These are phyloP conservation scores for Euschistus heros DNA, from an alignment of 1,140 invertebrate genomes.

Conservation along the genomic window DNA sequence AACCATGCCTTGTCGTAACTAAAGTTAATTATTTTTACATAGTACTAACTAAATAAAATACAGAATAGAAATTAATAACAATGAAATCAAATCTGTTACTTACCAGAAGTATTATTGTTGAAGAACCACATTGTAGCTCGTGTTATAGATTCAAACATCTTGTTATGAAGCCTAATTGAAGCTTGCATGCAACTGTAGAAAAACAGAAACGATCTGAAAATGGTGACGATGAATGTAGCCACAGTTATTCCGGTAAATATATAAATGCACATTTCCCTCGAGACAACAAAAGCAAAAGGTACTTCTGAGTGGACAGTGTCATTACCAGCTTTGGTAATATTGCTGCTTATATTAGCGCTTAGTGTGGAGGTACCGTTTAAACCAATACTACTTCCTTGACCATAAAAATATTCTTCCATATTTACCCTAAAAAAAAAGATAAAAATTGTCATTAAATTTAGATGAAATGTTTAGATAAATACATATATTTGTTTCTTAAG, in stretches of 20 bases:
- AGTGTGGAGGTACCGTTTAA: too few species aligned
- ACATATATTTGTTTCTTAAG: too few species aligned
- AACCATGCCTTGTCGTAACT: too few species aligned
- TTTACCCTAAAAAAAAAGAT: slow-evolving; percentile 1
- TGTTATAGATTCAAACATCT: slow-evolving; percentile 71
- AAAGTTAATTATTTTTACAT: too few species aligned
- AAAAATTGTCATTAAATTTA: not conserved
- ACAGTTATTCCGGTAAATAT: slow-evolving; percentile 50
- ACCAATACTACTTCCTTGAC: not conserved
- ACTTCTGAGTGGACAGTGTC: not conserved
- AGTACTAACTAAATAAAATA: too few species aligned
- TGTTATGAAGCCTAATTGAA: slow-evolving; percentile 70
- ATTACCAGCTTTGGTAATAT: too few species aligned
- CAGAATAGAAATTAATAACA: too few species aligned
- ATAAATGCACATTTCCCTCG: slow-evolving; percentile 40
- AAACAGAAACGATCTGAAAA: slow-evolving; percentile 56
- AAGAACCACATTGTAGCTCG: slow-evolving; percentile 79
- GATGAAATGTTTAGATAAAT: too few species aligned
- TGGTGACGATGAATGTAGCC: slow-evolving; percentile 43
- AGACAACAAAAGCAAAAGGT: not conserved
- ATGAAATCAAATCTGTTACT: not conserved
- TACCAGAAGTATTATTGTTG: slow-evolving; percentile 64
- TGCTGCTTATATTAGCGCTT: too few species aligned
- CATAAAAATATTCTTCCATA: slow-evolving; percentile 1
- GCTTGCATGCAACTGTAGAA: slow-evolving; percentile 68